A percentile compares a stretch with the other conserved stretches of the same genome.
These are phyloP conservation scores for Drosophila lacteicornis DNA, from an alignment of 1,140 invertebrate genomes.

Conservation along the genomic window DNA sequence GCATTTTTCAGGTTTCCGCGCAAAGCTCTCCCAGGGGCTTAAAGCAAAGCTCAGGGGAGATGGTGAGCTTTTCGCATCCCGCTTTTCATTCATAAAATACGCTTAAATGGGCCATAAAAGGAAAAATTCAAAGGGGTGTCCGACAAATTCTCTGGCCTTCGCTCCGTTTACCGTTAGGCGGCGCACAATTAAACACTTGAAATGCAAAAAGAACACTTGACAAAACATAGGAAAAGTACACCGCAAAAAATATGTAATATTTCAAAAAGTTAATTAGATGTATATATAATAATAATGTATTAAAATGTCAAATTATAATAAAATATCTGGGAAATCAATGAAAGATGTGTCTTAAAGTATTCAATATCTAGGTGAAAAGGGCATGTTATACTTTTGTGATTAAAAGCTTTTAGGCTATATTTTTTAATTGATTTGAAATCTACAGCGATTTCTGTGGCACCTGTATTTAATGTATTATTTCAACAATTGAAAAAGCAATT, in stretches of 20 bases:
- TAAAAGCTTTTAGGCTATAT: too few relatives aligned
- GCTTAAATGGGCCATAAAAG: not conserved
- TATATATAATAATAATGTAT: not conserved
- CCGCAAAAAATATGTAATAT: not conserved
- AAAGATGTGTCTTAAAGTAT: not conserved
- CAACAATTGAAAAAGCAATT: not conserved
- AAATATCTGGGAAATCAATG: too few relatives aligned
- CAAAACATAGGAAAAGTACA: slow-evolving; percentile 2
- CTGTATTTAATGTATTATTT: not conserved
- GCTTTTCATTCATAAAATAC: slow-evolving; percentile 45
- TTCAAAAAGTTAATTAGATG: too few relatives aligned
- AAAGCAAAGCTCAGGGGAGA: slow-evolving; percentile 42
- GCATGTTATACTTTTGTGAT: too few relatives aligned
- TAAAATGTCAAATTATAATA: too few relatives aligned
- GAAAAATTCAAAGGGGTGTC: not conserved
- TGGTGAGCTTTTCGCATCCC: slow-evolving; percentile 29
- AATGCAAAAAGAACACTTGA: slow-evolving; percentile 29
- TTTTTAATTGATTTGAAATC: not conserved
- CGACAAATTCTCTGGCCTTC: slow-evolving; percentile 14
- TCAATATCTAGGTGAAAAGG: not conserved
- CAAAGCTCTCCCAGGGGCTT: slow-evolving; percentile 30
- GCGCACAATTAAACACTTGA: slow-evolving; percentile 53
- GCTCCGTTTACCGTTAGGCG: slow-evolving; percentile 33
- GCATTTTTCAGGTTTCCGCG: slow-evolving; percentile 40
- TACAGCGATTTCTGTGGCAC: not conserved